A percentile compares a stretch with the other conserved stretches of the same genome.
phyloP scores from a whole-genome alignment of 2,113 vertebrate species.

The Condylura cristata region DNA sequence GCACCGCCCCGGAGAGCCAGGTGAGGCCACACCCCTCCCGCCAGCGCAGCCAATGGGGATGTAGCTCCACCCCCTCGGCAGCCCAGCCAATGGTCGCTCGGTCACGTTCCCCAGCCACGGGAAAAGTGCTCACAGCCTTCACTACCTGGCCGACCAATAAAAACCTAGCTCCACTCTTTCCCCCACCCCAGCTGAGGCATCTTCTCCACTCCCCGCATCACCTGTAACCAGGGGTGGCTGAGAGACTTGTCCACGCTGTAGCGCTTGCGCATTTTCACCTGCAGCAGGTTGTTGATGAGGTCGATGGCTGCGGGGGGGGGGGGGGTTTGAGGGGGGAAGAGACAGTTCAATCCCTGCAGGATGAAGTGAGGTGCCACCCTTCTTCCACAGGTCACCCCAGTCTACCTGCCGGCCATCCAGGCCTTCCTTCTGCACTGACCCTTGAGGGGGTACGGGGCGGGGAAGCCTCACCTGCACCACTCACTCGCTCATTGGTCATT shows the following conservation, averaged over 20 bases:
- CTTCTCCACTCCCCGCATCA: constrained; percentile 62
- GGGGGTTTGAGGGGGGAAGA: background rate
- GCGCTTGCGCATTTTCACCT: constrained; percentile 97
- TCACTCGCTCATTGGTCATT: background rate
- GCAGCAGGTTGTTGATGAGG: constrained; percentile 95
- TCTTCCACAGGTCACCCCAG: background rate
- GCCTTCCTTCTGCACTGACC: background rate
- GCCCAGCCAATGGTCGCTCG: constrained; percentile 19
- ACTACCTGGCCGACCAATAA: background rate
- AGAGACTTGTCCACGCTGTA: constrained; percentile 97
- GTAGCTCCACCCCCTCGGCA: background rate
- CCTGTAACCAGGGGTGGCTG: constrained; percentile 94
- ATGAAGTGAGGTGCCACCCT: background rate
- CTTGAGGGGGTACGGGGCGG: too few relatives aligned
- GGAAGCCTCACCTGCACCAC: background rate
- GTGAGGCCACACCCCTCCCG: background rate
- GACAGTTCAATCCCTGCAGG: background rate
- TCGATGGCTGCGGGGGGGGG: constrained; percentile 89
- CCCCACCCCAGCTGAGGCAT: too few relatives aligned
- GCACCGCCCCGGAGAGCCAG: background rate
- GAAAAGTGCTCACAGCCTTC: background rate
- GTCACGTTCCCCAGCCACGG: fast-evolving
- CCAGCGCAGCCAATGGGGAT: background rate
- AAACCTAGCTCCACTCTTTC: background rate
- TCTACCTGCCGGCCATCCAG: background rate